Evolutionary conservation across 2,888 invertebrate genomes (phyloP), one percentile per base, ranked within the genome.

Genomic region (Tigriopus californicus): DNA sequence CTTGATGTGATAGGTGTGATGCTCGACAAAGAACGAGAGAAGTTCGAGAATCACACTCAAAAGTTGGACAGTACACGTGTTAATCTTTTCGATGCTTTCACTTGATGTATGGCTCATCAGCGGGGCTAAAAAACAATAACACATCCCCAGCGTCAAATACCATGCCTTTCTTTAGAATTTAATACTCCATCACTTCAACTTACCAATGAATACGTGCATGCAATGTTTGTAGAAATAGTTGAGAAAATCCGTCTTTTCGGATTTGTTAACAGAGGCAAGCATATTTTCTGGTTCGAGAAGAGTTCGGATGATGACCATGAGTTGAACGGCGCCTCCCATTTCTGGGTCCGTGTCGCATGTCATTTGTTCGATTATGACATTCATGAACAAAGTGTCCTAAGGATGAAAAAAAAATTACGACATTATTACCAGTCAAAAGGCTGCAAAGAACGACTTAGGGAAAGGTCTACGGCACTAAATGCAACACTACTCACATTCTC

Each of bases 171-270:
- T n/a, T n/a, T 13, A 18, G 48, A 53, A n/a, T 20, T 48, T 20
- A 15, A 13, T 12, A 8, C 49, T 49, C 18, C 11, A n/a, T n/a
- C 33, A 8, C 3, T 22, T 22, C 48, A 44, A 71, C 76, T 74
- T 75, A 85, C 86, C 84, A 75, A 94, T 89, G 66, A 98, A 78
- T 59, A 89, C 87, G 71, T 91, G 88, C 77, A 98, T 89, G 76
- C 92, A 92, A 74, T 92, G 87, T 73, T 92, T 94, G 76, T 99
- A 99, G 75, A 98, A 99, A 73, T 94, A 92, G 72, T 87, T 88
- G 60, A 99, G 79, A 73, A 99, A 99, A 72, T 98, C 97, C 18
- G 90, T 87, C 73, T 95, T 95, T 75, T 98, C 97, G 61, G 90
- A 87, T 74, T 92, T 91, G 73, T 88, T 89, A 59, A 85, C 81